Evolutionary conservation across 2,113 vertebrate genomes (phyloP).

Genomic region (Sorex fumeus): DNA sequence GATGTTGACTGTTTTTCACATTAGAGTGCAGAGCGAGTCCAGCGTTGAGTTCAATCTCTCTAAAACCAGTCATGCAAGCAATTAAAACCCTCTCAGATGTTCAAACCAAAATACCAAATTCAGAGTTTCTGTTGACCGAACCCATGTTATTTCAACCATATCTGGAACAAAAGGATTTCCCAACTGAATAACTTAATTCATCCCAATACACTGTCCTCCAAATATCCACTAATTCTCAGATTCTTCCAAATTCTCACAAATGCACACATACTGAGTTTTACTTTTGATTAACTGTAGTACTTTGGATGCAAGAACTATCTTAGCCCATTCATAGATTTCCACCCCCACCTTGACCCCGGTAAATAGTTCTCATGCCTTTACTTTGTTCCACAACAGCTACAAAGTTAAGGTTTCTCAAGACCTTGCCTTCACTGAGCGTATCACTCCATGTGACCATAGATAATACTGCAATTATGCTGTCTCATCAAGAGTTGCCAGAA

Average conservation of each 20-base stretch:
- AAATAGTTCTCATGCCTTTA: background rate
- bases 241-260: background rate
- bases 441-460: background rate
- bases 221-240: background rate
- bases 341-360: background rate
- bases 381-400: background rate
- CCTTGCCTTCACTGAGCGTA: background rate
- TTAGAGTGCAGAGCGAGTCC: background rate
- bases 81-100: background rate
- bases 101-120: background rate
- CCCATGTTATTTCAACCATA: background rate
- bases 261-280: background rate
- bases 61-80: background rate
- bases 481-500: background rate
- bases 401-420: background rate
- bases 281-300: background rate
- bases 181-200: no score
- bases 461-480: background rate
- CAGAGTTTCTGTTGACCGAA: background rate
- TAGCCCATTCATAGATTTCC: background rate
- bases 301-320: background rate
- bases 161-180: no score
- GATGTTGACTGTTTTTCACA: background rate
- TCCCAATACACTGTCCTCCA: background rate
- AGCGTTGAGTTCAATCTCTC: background rate